Percentiles rank a stretch among this genome's conserved stretches.
phyloP scores from a whole-genome alignment of 2,888 invertebrate species.

The Parascotia fuliginaria region DNA sequence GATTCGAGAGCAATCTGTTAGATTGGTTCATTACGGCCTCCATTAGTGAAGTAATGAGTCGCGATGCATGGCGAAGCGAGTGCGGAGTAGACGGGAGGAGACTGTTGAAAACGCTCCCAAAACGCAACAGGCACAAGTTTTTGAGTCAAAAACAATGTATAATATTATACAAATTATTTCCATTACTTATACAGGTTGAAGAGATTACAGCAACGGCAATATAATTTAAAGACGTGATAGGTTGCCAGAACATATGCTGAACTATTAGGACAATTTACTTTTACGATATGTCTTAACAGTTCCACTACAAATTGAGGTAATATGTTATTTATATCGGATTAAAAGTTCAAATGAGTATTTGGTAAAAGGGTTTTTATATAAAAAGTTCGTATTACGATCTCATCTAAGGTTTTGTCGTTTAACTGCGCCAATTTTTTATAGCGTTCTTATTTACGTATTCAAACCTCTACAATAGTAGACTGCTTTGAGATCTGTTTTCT shows the following conservation, averaged over 20 bases:
- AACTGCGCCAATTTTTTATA: too few relatives aligned
- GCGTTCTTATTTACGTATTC: too few relatives aligned
- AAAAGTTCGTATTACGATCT: too few relatives aligned
- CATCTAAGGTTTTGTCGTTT: too few relatives aligned
- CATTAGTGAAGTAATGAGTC: conserved; percentile 84
- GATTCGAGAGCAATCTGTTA: conserved; percentile 84
- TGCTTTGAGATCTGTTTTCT: too few relatives aligned
- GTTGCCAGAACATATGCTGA: conserved; percentile 8
- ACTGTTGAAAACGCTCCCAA: background rate
- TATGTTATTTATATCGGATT: too few relatives aligned
- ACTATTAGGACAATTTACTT: conserved; percentile 3
- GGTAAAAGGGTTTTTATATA: too few relatives aligned
- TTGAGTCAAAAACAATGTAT: background rate
- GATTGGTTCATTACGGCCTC: conserved; percentile 84
- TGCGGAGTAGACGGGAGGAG: conserved; percentile 56
- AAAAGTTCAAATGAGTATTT: too few relatives aligned
- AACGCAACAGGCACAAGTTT: background rate
- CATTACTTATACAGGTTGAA: background rate
- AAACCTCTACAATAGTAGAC: too few relatives aligned
- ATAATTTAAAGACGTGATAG: conserved; percentile 17
- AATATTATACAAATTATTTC: background rate
- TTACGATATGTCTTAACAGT: conserved; percentile 25
- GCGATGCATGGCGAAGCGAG: conserved; percentile 74
- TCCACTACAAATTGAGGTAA: conserved; percentile 3
- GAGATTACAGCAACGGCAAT: conserved; percentile 4